These are phyloP conservation scores for Polia nebulosa DNA, from an alignment of 2,888 invertebrate genomes.

Conservation along the genomic window DNA sequence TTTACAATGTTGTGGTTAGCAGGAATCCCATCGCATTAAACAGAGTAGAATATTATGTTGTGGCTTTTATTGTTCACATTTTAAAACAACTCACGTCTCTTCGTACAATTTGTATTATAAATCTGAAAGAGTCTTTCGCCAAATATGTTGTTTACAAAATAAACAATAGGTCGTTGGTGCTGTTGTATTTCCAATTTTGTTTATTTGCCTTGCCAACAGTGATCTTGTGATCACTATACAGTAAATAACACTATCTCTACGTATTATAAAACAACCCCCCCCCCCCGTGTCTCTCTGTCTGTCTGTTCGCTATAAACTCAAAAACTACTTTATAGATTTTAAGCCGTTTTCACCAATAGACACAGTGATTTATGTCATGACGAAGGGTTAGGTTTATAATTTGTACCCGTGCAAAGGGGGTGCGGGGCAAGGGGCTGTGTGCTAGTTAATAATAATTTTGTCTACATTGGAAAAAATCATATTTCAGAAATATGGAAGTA, in stretches of 20 bases:
- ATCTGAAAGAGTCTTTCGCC: not conserved
- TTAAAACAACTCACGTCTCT: not conserved
- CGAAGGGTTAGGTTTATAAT: too few species aligned
- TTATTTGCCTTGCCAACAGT: not conserved
- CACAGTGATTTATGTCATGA: too few species aligned
- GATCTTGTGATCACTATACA: not conserved
- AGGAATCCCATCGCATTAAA: conserved; percentile 22
- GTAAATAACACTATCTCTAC: not conserved
- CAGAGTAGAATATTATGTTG: conserved; percentile 31
- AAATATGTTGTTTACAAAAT: conserved; percentile 26
- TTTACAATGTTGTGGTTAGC: conserved; percentile 27
- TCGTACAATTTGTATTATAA: not conserved
- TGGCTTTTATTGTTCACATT: conserved; percentile 32
- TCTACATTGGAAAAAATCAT: not conserved
- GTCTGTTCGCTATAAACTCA: too few species aligned
- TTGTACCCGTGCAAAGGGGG: too few species aligned
- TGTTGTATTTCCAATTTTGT: not conserved
- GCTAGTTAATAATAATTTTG: too few species aligned
- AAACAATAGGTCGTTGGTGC: conserved; percentile 16
- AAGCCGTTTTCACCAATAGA: too few species aligned
- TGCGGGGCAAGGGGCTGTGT: too few species aligned
- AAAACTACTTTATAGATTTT: too few species aligned
- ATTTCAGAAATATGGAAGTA: too few species aligned
- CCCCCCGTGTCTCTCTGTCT: too few species aligned
- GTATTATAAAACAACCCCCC: too few species aligned